Evolutionary conservation across 2,888 invertebrate genomes (phyloP).

Genomic region (Oxyteleia sp.): DNA sequence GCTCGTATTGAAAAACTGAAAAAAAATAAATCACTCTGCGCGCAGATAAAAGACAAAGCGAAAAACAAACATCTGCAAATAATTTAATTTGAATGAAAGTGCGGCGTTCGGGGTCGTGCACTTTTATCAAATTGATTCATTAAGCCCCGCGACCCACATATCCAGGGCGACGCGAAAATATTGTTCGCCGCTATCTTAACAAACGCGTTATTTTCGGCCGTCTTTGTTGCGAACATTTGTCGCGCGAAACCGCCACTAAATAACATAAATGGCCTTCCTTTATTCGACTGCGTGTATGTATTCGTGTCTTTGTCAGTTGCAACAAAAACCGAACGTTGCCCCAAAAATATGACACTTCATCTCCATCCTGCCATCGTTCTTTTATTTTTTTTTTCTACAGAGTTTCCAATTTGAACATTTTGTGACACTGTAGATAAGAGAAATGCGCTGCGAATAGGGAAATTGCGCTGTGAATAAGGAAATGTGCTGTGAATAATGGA

Average conservation of each 20-base stretch:
- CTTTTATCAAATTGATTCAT: too few relatives aligned
- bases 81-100: conserved; percentile 26
- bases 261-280: conserved; percentile 46
- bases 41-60: conserved; percentile 26
- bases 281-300: not conserved
- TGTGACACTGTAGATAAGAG: too few relatives aligned
- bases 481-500: too few relatives aligned
- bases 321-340: conserved; percentile 23
- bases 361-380: not conserved
- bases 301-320: conserved; percentile 18
- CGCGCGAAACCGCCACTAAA: conserved; percentile 36
- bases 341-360: conserved; percentile 48
- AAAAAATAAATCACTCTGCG: conserved; percentile 1
- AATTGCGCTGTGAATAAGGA: too few relatives aligned
- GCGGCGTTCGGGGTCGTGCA: too few relatives aligned
- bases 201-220: not conserved
- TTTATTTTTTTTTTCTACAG: conserved; percentile 4
- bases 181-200: conserved; percentile 10
- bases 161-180: too few relatives aligned
- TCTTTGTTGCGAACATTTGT: conserved; percentile 23
- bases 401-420: too few relatives aligned
- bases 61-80: conserved; percentile 6
- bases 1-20: conserved; percentile 14
- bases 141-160: too few relatives aligned
- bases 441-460: too few relatives aligned